Conservation (phyloP, 2,113 vertebrate genomes). For the Cygnus atratus region DNA sequence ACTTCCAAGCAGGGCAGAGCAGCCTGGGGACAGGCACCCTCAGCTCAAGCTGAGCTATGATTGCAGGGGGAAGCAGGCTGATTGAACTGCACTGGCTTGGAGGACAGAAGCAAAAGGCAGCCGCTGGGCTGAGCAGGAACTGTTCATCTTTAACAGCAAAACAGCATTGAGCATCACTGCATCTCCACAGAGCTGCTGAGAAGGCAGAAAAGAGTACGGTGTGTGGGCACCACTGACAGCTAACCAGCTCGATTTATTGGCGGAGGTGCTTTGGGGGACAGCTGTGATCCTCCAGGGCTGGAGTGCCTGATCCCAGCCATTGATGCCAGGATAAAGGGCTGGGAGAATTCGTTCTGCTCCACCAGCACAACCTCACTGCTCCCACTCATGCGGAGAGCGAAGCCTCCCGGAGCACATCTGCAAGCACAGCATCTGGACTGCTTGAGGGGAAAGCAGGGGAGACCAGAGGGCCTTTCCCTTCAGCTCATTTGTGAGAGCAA, state of each 20-base stretch:
- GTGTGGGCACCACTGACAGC: background rate
- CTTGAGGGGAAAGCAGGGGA: background rate
- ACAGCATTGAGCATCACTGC: fast-evolving
- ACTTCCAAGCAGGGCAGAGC: background rate
- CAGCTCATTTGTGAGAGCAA: background rate
- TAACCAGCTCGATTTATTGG: background rate
- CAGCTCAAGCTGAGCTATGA: background rate
- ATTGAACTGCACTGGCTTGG: background rate
- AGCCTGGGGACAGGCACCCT: background rate
- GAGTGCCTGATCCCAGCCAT: background rate
- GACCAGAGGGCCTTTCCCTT: background rate
- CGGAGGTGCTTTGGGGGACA: background rate
- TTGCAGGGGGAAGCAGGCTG: background rate
- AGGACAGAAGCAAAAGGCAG: background rate
- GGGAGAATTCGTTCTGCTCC: background rate
- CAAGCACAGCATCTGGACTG: fast-evolving
- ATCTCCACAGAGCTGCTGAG: background rate
- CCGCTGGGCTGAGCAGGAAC: background rate
- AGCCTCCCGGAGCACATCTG: background rate
- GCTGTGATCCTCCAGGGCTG: background rate
- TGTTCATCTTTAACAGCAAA: background rate
- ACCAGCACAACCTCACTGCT: background rate
- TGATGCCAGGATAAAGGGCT: background rate
- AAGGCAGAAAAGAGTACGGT: background rate
- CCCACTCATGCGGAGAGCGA: background rate